Conservation (phyloP, 2,797 vertebrate genomes). For the Melanotaenia boesemani region DNA sequence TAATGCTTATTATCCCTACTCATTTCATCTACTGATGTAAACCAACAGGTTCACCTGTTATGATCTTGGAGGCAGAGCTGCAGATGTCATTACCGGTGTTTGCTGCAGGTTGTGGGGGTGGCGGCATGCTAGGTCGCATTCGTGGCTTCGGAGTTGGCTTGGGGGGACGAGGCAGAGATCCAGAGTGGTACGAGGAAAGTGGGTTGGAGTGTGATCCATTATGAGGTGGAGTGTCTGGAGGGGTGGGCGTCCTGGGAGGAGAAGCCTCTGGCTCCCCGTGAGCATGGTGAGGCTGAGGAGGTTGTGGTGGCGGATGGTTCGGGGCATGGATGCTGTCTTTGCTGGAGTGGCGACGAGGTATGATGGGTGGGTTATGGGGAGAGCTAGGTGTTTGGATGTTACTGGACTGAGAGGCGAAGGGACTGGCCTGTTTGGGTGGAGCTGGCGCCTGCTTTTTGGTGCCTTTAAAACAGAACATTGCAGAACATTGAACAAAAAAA, state of each 20-base stretch:
- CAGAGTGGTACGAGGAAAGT: conserved; percentile 62
- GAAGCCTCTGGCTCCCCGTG: conserved; percentile 80
- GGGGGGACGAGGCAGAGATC: conserved; percentile 87
- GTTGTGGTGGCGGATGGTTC: conserved; percentile 94
- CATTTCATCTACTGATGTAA: neutral
- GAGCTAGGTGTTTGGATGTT: conserved; percentile 47
- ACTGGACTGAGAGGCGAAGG: conserved; percentile 74
- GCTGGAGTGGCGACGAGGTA: conserved; percentile 84
- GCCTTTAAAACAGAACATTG: conserved; percentile 76
- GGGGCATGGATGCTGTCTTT: conserved; percentile 90
- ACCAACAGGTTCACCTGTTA: conserved; percentile 86
- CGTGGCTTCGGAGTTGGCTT: conserved; percentile 91
- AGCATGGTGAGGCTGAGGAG: conserved; percentile 77
- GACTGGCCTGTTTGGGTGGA: conserved; percentile 79
- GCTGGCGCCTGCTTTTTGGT: conserved; percentile 94
- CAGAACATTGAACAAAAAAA: neutral
- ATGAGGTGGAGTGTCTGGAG: conserved; percentile 86
- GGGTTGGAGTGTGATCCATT: conserved; percentile 63
- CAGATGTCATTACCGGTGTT: conserved; percentile 61
- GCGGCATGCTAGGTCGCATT: conserved; percentile 89
- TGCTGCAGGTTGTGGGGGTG: conserved; percentile 88
- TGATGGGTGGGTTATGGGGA: conserved; percentile 70
- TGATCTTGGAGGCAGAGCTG: conserved; percentile 88
- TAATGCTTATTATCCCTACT: neutral
- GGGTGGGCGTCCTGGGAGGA: conserved; percentile 89